These are phyloP conservation scores for Zaprionus camerounensis DNA, from an alignment of 1,140 invertebrate species.

Conservation along the genomic window DNA sequence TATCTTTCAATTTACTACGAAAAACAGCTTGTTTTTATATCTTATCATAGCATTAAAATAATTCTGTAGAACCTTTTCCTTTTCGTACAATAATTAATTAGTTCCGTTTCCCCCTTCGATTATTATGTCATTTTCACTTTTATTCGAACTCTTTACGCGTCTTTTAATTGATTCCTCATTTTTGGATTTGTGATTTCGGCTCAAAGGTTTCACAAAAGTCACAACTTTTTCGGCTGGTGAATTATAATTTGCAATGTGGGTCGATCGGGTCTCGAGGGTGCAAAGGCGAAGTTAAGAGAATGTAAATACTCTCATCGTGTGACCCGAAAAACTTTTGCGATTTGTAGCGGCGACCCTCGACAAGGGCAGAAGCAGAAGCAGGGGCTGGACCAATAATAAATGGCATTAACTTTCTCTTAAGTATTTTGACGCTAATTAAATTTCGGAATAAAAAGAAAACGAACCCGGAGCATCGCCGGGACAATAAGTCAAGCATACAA, in stretches of 20 bases:
- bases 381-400: neutral
- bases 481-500: constrained; percentile 73
- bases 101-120: neutral
- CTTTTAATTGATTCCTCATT: constrained; percentile 51
- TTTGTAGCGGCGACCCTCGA: constrained; percentile 25
- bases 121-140: neutral
- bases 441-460: constrained; percentile 45
- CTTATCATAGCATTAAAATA: too few relatives aligned
- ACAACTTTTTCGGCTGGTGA: constrained; percentile 55
- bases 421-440: constrained; percentile 75
- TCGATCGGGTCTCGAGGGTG: constrained; percentile 11
- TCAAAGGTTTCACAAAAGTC: constrained; percentile 47
- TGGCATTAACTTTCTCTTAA: constrained; percentile 54
- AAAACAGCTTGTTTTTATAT: neutral
- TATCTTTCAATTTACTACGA: neutral
- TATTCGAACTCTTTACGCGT: constrained; percentile 25
- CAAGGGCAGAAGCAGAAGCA: neutral
- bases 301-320: constrained; percentile 57
- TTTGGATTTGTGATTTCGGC: constrained; percentile 31
- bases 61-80: neutral
- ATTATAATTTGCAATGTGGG: constrained; percentile 41
- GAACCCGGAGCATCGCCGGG: constrained; percentile 33
- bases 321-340: constrained; percentile 66
- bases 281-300: constrained; percentile 10
- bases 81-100: neutral